Percentiles rank a stretch among this genome's conserved stretches.
These are phyloP conservation scores for Neria commutata DNA, from an alignment of 2,888 invertebrate genomes.

Conservation along the genomic window DNA sequence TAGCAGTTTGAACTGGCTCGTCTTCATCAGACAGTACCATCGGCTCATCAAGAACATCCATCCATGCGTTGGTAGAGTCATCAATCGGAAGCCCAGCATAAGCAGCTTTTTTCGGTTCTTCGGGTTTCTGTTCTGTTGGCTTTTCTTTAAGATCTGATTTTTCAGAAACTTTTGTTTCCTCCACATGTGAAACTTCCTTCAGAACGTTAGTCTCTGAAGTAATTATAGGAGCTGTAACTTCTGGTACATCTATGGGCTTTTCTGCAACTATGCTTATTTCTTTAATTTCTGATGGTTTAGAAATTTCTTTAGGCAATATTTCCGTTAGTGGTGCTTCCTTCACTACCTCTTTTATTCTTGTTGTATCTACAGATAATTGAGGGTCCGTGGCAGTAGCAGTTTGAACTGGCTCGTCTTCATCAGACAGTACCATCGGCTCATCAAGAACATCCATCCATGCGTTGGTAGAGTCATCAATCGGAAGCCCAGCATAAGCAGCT, in stretches of 20 bases:
- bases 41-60: conserved; percentile 51
- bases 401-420: conserved; percentile 38
- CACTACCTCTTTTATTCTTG: too few species aligned
- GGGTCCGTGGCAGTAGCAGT: too few species aligned
- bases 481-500: conserved; percentile 44
- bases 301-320: conserved; percentile 11
- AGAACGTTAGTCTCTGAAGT: too few species aligned
- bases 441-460: conserved; percentile 53
- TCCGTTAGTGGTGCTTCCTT: too few species aligned
- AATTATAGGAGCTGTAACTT: conserved; percentile 18
- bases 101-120: conserved; percentile 26
- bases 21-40: conserved; percentile 38
- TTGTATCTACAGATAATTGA: too few species aligned
- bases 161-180: not conserved
- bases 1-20: not conserved
- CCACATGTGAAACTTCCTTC: too few species aligned
- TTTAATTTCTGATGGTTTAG: conserved; percentile 9
- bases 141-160: not conserved
- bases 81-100: conserved; percentile 45
- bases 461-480: conserved; percentile 49
- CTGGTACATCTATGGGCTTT: not conserved
- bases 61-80: conserved; percentile 46
- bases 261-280: too few species aligned
- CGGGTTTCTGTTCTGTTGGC: conserved; percentile 11
- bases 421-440: conserved; percentile 48